Base-by-base conservation (phyloP, 2,113 vertebrate genomes). In the Dissostichus mawsoni region DNA sequence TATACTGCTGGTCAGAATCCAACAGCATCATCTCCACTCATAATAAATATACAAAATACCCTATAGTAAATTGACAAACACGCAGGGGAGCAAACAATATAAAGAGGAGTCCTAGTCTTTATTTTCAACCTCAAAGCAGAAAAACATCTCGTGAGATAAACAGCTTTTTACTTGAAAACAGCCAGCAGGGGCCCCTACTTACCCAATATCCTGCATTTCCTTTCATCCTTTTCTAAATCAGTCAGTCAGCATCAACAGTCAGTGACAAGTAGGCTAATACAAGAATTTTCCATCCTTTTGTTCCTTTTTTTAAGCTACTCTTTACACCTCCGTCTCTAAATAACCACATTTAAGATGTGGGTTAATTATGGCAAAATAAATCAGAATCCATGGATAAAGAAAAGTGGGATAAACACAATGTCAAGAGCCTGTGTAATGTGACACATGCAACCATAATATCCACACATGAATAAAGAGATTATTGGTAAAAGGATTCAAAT, bases 121-220 rank as follows among this genome's bases (percentile, higher is more conserved):
- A 57, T 47, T 64, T 64, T 4, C 18, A 65, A 47, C 58, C 33
- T 58, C 58, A 41, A 44, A 63, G 17, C 6, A 29, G 17, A 8
- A 18, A 1, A 81, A 76, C 59, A 82, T 52, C 63, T 81, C 29
- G 73, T 18, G 66, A 57, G 29, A 51, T 64, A n/a, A 50, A 62
- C 20, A 23, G 33, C 16, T 61, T 66, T 8, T 53, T 17, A 44
- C 55, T 68, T 41, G 33, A 17, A 23, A 70, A 52, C 1, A 3
- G 36, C 52, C 69, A 48, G 50, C 20, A 73, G 74, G 45, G 57
- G 41, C 44, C 55, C 23, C 20, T 17, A 20, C 25, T 29, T 17
- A 25, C 1, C 44, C 5, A 1, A 45, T 0, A 53, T n/a, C 11
- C 25, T 4, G 3, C 61, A 41, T 56, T 45, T 51, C 14, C 33